phyloP scores from a whole-genome alignment of 2,888 invertebrate genomes.

The Sturmia bella region DNA sequence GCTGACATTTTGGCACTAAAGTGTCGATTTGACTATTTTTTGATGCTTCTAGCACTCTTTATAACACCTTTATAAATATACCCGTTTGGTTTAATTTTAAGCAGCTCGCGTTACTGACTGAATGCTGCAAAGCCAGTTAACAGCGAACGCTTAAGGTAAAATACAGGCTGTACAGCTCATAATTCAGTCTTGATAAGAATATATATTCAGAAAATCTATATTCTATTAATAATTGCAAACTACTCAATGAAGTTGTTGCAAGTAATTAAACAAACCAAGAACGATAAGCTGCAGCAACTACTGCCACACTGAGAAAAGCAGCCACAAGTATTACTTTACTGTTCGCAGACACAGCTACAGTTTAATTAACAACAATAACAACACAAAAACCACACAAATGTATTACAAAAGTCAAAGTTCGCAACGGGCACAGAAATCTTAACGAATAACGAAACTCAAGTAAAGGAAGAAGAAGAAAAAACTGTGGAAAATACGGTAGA shows the following conservation, averaged over 20 bases:
- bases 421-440: constrained; percentile 17
- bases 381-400: neutral
- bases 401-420: constrained; percentile 15
- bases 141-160: too few species aligned
- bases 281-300: constrained; percentile 25
- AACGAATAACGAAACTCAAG: constrained; percentile 5
- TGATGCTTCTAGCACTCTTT: too few species aligned
- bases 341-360: constrained; percentile 2
- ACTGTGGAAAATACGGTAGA: constrained; percentile 47
- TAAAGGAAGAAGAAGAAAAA: constrained; percentile 30
- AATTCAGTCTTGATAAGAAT: too few species aligned
- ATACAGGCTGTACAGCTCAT: too few species aligned
- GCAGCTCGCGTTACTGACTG: too few species aligned
- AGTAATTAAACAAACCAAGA: neutral
- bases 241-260: constrained; percentile 55
- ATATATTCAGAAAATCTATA: neutral
- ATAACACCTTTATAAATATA: too few species aligned
- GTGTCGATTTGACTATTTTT: too few species aligned
- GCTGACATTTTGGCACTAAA: too few species aligned
- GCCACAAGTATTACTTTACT: neutral
- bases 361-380: constrained; percentile 49
- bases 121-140: too few species aligned
- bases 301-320: constrained; percentile 10
- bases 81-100: too few species aligned
- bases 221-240: constrained; percentile 49